Percentiles rank a stretch among this genome's conserved stretches.
Evolutionary conservation across 2,113 vertebrate species (phyloP).

Genomic region (Eurystomus gularis): DNA sequence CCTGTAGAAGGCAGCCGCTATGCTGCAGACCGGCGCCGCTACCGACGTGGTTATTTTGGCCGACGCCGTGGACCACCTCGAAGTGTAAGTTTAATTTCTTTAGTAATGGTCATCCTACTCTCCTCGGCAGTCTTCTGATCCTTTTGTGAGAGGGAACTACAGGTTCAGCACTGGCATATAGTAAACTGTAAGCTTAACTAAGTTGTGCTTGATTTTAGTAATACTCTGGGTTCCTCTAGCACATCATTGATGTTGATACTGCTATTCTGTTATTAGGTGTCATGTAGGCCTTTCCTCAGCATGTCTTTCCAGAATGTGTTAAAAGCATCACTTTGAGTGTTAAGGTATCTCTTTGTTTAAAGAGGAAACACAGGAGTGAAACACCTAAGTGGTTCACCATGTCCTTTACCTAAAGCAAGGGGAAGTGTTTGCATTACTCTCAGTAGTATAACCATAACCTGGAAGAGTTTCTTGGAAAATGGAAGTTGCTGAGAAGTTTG

Average conservation of each 20-base stretch:
- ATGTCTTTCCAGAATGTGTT: neutral
- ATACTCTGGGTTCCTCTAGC: neutral
- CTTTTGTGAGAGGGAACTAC: neutral
- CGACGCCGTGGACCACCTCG: slow-evolving; percentile 77
- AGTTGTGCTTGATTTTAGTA: neutral
- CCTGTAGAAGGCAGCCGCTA: slow-evolving; percentile 95
- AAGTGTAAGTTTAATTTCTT: slow-evolving; percentile 52
- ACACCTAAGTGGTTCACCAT: neutral
- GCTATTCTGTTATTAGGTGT: neutral
- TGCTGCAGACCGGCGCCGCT: slow-evolving; percentile 91
- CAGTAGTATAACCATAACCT: neutral
- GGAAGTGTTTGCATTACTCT: neutral
- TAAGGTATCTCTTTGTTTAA: neutral
- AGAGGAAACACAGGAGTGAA: neutral
- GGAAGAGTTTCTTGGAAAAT: neutral
- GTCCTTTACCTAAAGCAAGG: neutral
- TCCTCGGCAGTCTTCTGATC: neutral
- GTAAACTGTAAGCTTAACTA: neutral
- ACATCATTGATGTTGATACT: neutral
- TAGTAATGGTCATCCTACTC: neutral
- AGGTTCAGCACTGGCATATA: neutral
- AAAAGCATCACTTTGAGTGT: neutral
- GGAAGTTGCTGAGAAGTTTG: neutral
- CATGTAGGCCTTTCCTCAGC: neutral
- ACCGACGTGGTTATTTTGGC: slow-evolving; percentile 87